Percentiles rank a stretch among this genome's conserved stretches.
Evolutionary conservation across 2,888 invertebrate genomes (phyloP).

Genomic region (Aradus depressus): DNA sequence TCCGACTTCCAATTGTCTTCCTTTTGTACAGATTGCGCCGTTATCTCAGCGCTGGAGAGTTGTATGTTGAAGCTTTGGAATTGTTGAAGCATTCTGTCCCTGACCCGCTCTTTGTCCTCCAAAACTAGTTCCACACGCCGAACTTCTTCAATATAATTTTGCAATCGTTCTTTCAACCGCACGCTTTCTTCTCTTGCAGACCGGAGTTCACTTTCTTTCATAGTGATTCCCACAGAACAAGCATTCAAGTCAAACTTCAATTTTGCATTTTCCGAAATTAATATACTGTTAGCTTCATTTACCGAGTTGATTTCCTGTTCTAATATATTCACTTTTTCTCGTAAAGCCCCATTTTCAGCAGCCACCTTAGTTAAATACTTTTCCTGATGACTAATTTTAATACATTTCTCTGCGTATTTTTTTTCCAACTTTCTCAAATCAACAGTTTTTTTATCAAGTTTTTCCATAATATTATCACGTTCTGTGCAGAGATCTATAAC

Average conservation of each 20-base stretch:
- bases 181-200: not conserved
- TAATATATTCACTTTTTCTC: no score
- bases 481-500: not conserved
- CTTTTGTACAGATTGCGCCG: not conserved
- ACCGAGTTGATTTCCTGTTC: no score
- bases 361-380: no score
- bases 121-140: not conserved
- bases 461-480: conserved; percentile 32
- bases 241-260: no score
- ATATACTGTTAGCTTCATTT: no score
- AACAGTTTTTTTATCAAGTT: conserved; percentile 39
- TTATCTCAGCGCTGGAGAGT: not conserved
- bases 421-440: conserved; percentile 41
- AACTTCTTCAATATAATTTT: conserved; percentile 4
- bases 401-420: not conserved
- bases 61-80: not conserved
- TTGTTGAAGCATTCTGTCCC: conserved; percentile 2
- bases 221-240: no score
- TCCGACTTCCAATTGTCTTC: not conserved
- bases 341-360: no score
- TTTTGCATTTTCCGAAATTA: no score
- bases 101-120: not conserved
- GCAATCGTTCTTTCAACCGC: not conserved
- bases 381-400: not conserved
- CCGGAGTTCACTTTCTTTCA: no score